Evolutionary conservation across 1,140 invertebrate genomes (phyloP), one percentile per base, ranked within the genome.

Genomic region (Wiebesia pumilae): DNA sequence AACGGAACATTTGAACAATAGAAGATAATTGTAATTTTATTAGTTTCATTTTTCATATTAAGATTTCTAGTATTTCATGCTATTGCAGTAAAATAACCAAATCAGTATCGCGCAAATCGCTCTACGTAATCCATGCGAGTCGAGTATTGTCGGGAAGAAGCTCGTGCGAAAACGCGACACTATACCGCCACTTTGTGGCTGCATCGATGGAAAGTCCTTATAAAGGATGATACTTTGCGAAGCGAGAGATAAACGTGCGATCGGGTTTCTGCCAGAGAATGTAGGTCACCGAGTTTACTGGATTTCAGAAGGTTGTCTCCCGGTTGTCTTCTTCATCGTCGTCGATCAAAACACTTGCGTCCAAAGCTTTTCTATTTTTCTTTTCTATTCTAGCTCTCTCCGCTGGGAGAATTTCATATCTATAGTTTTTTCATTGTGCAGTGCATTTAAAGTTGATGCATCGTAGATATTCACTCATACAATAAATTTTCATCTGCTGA

Each of bases 151-250:
- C 4, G 30, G 10, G 16, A 19, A 71, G 67, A 54, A 35, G 81
- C 65, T 82, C 33, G 38, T 38, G 27, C 82, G 51, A 79, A 19
- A 62, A 51, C 65, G 16, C 47, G 51, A 38, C 1, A 40, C 30
- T 35, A 33, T 38, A 84, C 0, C 62, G 27, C 35, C 38, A 58
- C 27, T 84, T 77, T 40, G 73, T 19, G 47, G 62, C 14, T 35
- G 33, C 84, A 85, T 86, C 38, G 71, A 73, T 81, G 71, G 47
- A 58, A 86, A 86, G 85, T 77, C 79, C 67, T 73, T 86, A 81
- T 86, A 86, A 82, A 82, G 85, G 85, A 86, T 77, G 85, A 86
- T 65, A 77, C 71, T 65, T 81, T 35, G 69, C 16, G 67, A 35
- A 33, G 47, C 33, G 33, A 43, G 62, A 78, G 80, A 86, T 65